Evolutionary conservation across 2,113 vertebrate species (phyloP).

Genomic region (Phalacrocorax carbo): DNA sequence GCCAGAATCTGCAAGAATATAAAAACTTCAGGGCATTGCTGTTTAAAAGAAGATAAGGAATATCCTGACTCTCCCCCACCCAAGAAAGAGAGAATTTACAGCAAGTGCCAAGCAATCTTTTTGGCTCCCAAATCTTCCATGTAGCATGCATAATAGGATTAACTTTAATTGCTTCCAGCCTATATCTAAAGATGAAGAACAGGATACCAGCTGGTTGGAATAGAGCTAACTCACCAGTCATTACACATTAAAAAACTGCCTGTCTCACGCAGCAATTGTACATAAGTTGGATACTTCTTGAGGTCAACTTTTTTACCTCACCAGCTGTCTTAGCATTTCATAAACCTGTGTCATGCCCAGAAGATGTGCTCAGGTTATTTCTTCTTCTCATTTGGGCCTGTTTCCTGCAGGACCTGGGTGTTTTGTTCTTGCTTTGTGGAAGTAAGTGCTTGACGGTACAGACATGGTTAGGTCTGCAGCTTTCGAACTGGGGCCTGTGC

Average conservation of each 20-base stretch:
- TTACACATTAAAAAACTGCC: not conserved
- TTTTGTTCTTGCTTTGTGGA: not conserved
- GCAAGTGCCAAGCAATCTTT: not conserved
- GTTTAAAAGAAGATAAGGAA: not conserved
- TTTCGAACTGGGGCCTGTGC: not conserved
- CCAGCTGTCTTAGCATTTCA: not conserved
- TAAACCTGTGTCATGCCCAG: not conserved
- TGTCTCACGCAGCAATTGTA: not conserved
- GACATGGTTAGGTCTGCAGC: not conserved
- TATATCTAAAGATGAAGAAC: slow-evolving; percentile 12
- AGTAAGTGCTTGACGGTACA: not conserved
- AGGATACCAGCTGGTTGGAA: slow-evolving; percentile 12
- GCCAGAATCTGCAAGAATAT: not conserved
- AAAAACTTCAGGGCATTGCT: not conserved
- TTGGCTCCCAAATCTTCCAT: not conserved
- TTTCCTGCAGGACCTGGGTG: not conserved
- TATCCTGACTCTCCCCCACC: not conserved
- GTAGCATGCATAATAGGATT: slow-evolving; percentile 27
- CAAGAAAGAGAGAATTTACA: not conserved
- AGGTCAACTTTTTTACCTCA: not conserved
- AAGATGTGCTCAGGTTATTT: not conserved
- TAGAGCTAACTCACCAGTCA: not conserved
- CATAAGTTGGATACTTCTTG: not conserved
- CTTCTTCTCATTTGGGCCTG: not conserved
- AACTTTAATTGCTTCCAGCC: slow-evolving; percentile 43